These are phyloP conservation scores for Varroa destructor DNA, from an alignment of 1,140 invertebrate species.

Conservation along the genomic window DNA sequence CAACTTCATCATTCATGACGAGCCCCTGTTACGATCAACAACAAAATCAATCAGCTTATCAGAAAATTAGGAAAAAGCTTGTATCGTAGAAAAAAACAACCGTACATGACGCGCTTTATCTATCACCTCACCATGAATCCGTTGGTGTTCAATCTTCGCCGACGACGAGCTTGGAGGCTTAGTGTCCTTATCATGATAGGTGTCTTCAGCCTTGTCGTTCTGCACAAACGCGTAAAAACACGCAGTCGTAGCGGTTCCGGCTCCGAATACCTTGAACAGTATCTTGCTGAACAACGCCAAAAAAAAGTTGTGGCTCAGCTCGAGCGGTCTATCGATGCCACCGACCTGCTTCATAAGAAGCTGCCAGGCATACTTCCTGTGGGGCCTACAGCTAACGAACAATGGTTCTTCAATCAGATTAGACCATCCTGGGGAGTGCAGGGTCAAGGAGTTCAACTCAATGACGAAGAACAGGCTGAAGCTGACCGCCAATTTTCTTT, in stretches of 20 bases:
- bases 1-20: too few species aligned
- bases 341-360: too few species aligned
- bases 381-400: not conserved
- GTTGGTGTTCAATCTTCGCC: conserved; percentile 7
- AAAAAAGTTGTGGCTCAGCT: too few species aligned
- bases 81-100: too few species aligned
- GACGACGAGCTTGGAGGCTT: not conserved
- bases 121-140: conserved; percentile 26
- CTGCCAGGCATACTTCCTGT: conserved; percentile 13
- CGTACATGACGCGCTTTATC: conserved; percentile 1
- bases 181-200: conserved; percentile 3
- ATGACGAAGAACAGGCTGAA: conserved; percentile 44
- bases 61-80: too few species aligned
- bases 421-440: conserved; percentile 54
- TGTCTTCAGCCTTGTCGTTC: not conserved
- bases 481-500: conserved; percentile 58
- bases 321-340: too few species aligned
- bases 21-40: too few species aligned
- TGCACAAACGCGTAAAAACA: conserved; percentile 15
- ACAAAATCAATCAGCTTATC: too few species aligned
- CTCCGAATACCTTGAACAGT: conserved; percentile 1
- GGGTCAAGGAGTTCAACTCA: conserved; percentile 51
- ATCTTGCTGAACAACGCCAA: not conserved
- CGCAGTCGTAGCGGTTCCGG: too few species aligned
- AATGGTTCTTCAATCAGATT: conserved; percentile 32